Evolutionary conservation across 1,140 invertebrate species (phyloP), one percentile per base, ranked within the genome.

Genomic region (Arctopsyche grandis): DNA sequence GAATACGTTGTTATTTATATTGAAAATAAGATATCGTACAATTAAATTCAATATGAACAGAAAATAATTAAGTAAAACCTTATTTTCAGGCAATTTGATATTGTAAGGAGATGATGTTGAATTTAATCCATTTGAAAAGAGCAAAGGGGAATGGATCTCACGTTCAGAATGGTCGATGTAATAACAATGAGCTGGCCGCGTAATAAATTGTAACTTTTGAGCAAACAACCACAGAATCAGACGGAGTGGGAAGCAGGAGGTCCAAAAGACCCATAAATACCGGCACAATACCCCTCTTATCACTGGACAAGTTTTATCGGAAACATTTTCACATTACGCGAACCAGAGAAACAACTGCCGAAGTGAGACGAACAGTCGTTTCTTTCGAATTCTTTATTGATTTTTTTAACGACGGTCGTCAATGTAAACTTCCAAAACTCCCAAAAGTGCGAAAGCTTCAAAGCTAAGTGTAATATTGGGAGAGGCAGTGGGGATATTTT

Each of bases 121-220:
- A 38, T 38, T 38, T 4, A 38, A 38, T 38, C 29, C 1, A 1
- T 38, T 38, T 10, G 48, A 52, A 12, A 16, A 52, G 48, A 52
- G 48, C 48, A 16, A 16, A 16, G 48, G 48, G 10, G 48, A 16
- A 52, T 5, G 10, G 48, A 52, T 3, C 12, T 52, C 48, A 10
- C 48, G 48, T 16, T 1, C 29, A 7, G 29, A 38, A 38, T 38
- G 21, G 63, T 22, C 19, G 24, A 24, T 12, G 63, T 29, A 66
- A 66, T 66, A 66, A 66, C 63, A 24, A 66, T 22, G 63, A 66
- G 21, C 26, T 22, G 22, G 63, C 24, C 14, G 63, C 24, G 63
- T 22, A 24, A 66, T 66, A 66, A 66, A 66, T 66, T 66, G 24
- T 22, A 66, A 66, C 63, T 66, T 66, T 66, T 66, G 63, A 66